phyloP scores from a whole-genome alignment of 35 echinoderm and acorn worm genomes.

The Heliocidaris tuberculata region DNA sequence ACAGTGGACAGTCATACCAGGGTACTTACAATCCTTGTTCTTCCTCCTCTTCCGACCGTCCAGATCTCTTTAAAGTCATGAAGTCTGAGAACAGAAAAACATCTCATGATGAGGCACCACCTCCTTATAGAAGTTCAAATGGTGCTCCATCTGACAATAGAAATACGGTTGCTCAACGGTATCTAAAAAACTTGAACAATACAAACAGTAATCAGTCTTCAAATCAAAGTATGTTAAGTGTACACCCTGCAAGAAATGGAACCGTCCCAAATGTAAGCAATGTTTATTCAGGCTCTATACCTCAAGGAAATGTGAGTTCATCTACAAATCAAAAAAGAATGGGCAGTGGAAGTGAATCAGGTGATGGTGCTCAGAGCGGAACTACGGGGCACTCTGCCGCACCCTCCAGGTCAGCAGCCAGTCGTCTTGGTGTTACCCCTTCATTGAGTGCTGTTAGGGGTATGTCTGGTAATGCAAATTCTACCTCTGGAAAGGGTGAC shows the following conservation, averaged over 20 bases:
- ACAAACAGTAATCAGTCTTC: not conserved
- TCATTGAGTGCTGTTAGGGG: not conserved
- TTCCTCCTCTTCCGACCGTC: not conserved
- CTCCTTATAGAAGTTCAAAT: not conserved
- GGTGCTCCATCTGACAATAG: not conserved
- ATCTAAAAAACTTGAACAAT: not conserved
- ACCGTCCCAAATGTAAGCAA: not conserved
- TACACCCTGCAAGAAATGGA: not conserved
- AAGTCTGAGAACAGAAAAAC: not conserved
- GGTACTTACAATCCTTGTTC: constrained; percentile 17
- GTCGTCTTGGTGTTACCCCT: constrained; percentile 27
- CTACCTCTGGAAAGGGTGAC: not conserved
- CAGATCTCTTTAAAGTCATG: constrained; percentile 5
- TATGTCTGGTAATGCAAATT: not conserved
- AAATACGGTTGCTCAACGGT: not conserved
- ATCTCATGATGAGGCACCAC: not conserved
- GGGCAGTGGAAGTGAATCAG: not conserved
- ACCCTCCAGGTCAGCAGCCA: not conserved
- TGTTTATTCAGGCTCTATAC: not conserved
- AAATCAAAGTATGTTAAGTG: not conserved
- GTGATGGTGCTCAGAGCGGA: not conserved
- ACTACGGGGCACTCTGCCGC: not conserved
- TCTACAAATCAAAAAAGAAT: not conserved
- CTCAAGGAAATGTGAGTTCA: not conserved
- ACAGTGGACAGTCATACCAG: constrained; percentile 30